Conservation (phyloP, 2,797 vertebrate species). For the Caiman crocodilus region DNA sequence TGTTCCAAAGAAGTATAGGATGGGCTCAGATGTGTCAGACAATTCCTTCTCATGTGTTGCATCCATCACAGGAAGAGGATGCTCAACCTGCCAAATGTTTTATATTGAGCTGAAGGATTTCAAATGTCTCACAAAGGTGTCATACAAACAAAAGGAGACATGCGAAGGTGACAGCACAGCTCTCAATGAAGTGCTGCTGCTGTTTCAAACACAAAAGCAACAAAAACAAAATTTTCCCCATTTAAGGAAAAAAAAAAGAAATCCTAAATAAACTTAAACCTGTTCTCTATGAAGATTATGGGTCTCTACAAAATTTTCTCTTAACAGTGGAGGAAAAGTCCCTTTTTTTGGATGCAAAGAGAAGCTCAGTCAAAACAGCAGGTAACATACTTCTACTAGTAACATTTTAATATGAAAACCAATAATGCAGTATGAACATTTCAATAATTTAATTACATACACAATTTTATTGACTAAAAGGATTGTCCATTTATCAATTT, state of each 20-base stretch:
- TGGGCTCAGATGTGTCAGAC: conserved; percentile 39
- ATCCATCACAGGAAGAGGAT: conserved; percentile 60
- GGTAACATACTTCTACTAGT: background rate
- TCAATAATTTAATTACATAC: conserved; percentile 64
- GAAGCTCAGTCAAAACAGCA: conserved; percentile 33
- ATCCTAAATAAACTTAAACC: background rate
- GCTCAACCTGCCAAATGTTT: conserved; percentile 76
- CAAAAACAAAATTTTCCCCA: conserved; percentile 29
- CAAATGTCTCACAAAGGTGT: conserved; percentile 75
- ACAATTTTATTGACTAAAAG: conserved; percentile 23
- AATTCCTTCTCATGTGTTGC: conserved; percentile 45
- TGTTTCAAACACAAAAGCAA: conserved; percentile 63
- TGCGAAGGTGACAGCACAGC: conserved; percentile 59
- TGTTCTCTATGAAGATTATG: background rate
- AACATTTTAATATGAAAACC: conserved; percentile 45
- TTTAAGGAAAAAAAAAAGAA: conserved; percentile 46
- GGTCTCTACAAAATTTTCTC: background rate
- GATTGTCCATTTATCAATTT: conserved; percentile 46
- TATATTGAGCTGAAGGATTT: conserved; percentile 69
- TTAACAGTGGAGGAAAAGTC: background rate
- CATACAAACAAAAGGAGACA: conserved; percentile 78
- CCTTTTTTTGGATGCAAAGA: background rate
- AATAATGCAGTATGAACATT: conserved; percentile 7
- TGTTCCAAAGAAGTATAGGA: background rate
- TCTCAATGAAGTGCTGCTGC: conserved; percentile 65